Base-by-base conservation (phyloP, 92 coral and sea anemone genomes). In the Muricea muricata region DNA sequence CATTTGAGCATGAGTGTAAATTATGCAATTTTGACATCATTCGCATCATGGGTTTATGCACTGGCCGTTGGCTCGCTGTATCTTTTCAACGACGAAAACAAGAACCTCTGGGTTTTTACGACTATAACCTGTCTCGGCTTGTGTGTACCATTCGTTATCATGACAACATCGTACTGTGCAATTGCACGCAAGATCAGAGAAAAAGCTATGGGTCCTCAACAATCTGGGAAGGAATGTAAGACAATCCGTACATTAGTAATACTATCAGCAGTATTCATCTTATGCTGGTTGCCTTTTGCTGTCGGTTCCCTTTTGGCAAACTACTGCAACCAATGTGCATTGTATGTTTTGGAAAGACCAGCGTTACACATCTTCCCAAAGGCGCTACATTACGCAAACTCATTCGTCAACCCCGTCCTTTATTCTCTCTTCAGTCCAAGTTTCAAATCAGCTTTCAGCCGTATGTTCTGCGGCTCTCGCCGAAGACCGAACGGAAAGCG, bases 251-350 rank as follows among this genome's bases (percentile, higher is more conserved):
- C 70, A 31, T 78, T 78, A 30, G 35, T 78, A 9, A 33, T 55
- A 20, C 23, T 78, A 24, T 32, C 83, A 23, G 33, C 30, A 31
- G n/a, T 56, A 33, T 78, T 55, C 50, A 30, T 78, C 24, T 3
- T 55, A 6, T 78, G 83, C n/a, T 78, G 83, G 83, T 17, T 78
- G 40, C 83, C 83, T 1, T 78, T 78, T 14, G 65, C 28, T 26
- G 13, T 78, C 18, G 83, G 83, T 3, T 78, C 83, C 12, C 70
- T 78, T 18, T 6, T 78, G 17, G 37, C 25, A 23, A 78, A 78
- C 31, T 58, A 78, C 55, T 78, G 83, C 54, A 3, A 56, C 7
- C 31, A 20, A 23, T 78, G 83, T 78, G 71, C 35, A 3, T 7
- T 17, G 1, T 78, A 78, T n/a, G 55, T 78, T 56, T 35, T 28